phyloP scores from a whole-genome alignment of 2,797 vertebrate genomes.

The Gallinago nigripennis region DNA sequence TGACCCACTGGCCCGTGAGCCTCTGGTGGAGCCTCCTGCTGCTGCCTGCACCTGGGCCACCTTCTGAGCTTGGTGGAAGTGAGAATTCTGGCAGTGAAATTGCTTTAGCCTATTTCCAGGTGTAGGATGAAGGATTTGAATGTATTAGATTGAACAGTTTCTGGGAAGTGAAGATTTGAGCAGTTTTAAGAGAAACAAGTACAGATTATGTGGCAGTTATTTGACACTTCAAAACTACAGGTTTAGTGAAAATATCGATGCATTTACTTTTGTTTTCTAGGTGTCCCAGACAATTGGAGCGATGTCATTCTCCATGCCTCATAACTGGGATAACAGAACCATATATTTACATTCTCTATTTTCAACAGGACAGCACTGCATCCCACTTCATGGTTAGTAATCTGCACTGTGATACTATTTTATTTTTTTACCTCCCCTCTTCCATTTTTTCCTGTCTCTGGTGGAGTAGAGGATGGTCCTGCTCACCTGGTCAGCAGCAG shows the following conservation, averaged over 20 bases:
- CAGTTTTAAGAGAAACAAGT: not conserved
- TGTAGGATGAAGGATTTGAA: not conserved
- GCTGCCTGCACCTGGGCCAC: fast-evolving
- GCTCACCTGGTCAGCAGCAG: not conserved
- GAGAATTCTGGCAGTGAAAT: not conserved
- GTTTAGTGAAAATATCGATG: not conserved
- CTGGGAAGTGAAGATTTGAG: not conserved
- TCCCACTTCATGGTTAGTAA: constrained; percentile 61
- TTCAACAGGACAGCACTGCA: constrained; percentile 40
- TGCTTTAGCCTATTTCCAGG: not conserved
- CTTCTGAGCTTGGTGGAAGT: not conserved
- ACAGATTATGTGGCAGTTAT: not conserved
- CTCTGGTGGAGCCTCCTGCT: fast-evolving
- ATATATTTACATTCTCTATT: constrained; percentile 41
- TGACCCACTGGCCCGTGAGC: fast-evolving
- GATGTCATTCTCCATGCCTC: constrained; percentile 55
- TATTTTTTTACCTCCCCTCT: fast-evolving
- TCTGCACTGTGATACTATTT: not conserved
- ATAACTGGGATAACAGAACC: constrained; percentile 40
- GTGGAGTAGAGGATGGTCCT: not conserved
- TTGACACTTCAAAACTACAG: not conserved
- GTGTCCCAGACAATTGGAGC: constrained; percentile 75
- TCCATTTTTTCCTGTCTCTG: not conserved
- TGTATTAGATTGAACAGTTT: not conserved
- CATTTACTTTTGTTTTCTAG: constrained; percentile 62